Percentiles rank a stretch among this genome's conserved stretches.
Conservation (phyloP, 2,113 vertebrate species). For the Ochotona princeps region DNA sequence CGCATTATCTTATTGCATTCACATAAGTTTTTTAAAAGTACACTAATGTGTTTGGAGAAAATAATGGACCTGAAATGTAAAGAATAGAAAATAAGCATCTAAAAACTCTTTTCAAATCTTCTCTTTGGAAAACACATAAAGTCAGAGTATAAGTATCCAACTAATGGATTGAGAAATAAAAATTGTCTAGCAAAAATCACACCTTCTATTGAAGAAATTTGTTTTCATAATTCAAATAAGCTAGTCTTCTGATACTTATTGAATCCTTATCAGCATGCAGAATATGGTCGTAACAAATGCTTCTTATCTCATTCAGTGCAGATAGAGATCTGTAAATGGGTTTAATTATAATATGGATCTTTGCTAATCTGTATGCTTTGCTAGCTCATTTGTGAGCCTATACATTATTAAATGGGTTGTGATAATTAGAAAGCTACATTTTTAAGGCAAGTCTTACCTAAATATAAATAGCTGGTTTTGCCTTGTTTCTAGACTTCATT, state of each 20-base stretch:
- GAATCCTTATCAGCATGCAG: neutral
- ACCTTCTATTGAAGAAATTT: neutral
- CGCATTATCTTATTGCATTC: too few species aligned
- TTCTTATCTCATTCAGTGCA: neutral
- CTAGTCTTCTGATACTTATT: neutral
- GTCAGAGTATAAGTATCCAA: neutral
- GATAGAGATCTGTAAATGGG: constrained; percentile 37
- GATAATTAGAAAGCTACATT: constrained; percentile 63
- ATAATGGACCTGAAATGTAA: neutral
- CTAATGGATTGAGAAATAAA: neutral
- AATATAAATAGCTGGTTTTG: constrained; percentile 48
- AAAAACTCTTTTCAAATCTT: neutral
- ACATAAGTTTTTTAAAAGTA: constrained; percentile 29
- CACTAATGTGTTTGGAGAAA: constrained; percentile 32
- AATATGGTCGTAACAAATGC: neutral
- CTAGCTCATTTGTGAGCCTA: constrained; percentile 57
- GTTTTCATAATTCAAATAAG: neutral
- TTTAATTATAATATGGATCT: constrained; percentile 60
- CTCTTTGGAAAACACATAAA: neutral
- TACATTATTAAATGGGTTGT: constrained; percentile 73
- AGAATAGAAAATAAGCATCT: constrained; percentile 27
- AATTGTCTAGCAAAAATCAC: neutral
- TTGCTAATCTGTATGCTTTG: constrained; percentile 49
- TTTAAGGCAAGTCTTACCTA: constrained; percentile 58
- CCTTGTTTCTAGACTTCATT: constrained; percentile 16